A percentile compares a stretch with the other conserved stretches of the same genome.
Evolutionary conservation across 2,113 vertebrate species (phyloP).

Genomic region (Centropus unirufus): DNA sequence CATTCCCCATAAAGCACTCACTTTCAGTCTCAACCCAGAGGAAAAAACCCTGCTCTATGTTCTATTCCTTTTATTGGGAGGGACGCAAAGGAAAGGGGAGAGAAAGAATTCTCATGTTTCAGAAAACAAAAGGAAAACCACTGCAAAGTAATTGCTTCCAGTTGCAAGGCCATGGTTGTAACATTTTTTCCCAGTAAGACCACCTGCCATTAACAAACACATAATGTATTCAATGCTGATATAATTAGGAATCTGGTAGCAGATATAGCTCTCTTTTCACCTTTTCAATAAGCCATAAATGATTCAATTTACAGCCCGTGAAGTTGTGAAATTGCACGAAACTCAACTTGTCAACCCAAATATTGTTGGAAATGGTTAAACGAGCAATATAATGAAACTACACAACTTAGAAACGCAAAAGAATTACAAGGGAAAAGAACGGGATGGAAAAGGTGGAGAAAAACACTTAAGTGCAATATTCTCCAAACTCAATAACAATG

Average conservation of each 20-base stretch:
- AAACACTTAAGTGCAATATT: neutral
- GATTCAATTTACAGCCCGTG: conserved; percentile 21
- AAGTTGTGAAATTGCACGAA: conserved; percentile 52
- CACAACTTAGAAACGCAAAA: neutral
- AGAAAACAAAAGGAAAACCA: conserved; percentile 14
- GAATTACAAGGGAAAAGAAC: neutral
- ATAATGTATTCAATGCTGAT: neutral
- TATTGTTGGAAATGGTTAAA: neutral
- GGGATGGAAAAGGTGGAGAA: neutral
- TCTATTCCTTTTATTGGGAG: neutral
- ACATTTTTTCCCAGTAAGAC: neutral
- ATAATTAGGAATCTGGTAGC: conserved; percentile 36
- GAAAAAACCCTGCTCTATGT: neutral
- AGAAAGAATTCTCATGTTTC: neutral
- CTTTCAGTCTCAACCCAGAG: neutral
- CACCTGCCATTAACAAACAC: conserved; percentile 25
- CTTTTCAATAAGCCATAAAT: conserved; percentile 45
- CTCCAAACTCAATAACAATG: neutral
- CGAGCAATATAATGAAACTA: neutral
- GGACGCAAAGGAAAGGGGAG: neutral
- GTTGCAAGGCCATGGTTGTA: neutral
- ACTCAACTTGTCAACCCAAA: conserved; percentile 21
- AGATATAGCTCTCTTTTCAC: conserved; percentile 41
- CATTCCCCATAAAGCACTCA: neutral
- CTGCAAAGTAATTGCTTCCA: conserved; percentile 9